Percentiles rank a stretch among this genome's conserved stretches.
phyloP scores from a whole-genome alignment of 2,888 invertebrate species.

The Rotaria sp. region DNA sequence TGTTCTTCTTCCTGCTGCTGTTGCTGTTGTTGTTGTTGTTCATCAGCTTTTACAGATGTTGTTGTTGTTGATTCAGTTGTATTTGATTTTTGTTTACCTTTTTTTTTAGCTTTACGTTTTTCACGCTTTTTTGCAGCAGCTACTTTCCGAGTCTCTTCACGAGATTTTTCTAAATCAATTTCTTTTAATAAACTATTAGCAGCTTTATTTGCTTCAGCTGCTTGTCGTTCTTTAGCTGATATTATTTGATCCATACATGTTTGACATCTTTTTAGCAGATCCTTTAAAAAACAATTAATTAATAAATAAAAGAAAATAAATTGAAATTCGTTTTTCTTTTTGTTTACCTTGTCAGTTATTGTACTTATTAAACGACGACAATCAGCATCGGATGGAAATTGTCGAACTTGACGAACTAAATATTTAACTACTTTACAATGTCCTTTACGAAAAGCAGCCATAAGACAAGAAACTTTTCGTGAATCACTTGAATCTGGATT shows the following conservation, averaged over 20 bases:
- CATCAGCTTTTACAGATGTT: not conserved
- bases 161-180: constrained; percentile 80
- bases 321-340: too few species aligned
- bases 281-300: constrained; percentile 54
- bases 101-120: constrained; percentile 63
- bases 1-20: not conserved
- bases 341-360: constrained; percentile 21
- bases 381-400: constrained; percentile 95
- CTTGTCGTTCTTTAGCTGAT: constrained; percentile 93
- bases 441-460: constrained; percentile 93
- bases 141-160: constrained; percentile 80
- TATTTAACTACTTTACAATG: constrained; percentile 75
- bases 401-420: constrained; percentile 95
- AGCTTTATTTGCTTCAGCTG: constrained; percentile 92
- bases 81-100: constrained; percentile 45
- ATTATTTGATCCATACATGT: constrained; percentile 90
- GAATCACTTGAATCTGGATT: constrained; percentile 98
- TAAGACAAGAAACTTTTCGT: constrained; percentile 87
- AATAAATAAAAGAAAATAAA: too few species aligned
- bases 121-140: constrained; percentile 84
- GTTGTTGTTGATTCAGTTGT: not conserved
- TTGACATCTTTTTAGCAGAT: constrained; percentile 80
- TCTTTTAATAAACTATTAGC: constrained; percentile 87
- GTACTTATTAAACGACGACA: constrained; percentile 58
- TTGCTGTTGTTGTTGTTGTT: not conserved